Evolutionary conservation across 2,797 vertebrate species (phyloP).

Genomic region (Paedocypris micromegethes): DNA sequence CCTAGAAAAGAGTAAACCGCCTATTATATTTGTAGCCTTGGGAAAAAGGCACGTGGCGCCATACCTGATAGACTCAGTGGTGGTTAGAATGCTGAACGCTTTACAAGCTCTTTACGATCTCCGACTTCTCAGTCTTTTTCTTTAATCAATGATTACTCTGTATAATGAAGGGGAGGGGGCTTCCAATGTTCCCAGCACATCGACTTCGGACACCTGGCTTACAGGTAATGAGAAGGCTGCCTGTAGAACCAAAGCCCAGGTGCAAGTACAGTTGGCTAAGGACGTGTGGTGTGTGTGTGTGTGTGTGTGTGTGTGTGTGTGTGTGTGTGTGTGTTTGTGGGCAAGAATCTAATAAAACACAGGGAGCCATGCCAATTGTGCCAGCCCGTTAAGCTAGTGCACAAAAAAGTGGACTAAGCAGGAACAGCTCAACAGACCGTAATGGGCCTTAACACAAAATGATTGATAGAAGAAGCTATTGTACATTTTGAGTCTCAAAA

Average conservation of each 20-base stretch:
- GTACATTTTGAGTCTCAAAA: too few species aligned
- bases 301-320: background rate
- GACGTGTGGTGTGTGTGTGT: conserved; percentile 17
- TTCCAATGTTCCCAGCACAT: conserved; percentile 21
- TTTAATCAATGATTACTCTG: conserved; percentile 51
- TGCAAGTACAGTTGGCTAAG: conserved; percentile 32
- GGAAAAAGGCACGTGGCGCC: conserved; percentile 58
- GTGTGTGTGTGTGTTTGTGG: conserved; percentile 12
- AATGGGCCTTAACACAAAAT: conserved; percentile 20
- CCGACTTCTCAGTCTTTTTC: conserved; percentile 40
- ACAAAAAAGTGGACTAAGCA: conserved; percentile 32
- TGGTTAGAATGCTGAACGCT: conserved; percentile 40
- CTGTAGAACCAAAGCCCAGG: conserved; percentile 35
- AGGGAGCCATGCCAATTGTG: conserved; percentile 47
- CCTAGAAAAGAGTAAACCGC: conserved; percentile 54
- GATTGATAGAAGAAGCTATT: conserved; percentile 24
- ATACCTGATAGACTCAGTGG: conserved; percentile 43
- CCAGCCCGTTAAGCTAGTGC: conserved; percentile 32
- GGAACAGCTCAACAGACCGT: conserved; percentile 28
- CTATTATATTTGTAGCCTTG: conserved; percentile 56
- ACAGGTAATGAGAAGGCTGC: conserved; percentile 46
- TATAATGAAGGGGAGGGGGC: conserved; percentile 27
- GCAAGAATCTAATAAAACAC: conserved; percentile 45
- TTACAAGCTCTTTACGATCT: conserved; percentile 48
- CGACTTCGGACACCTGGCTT: conserved; percentile 33